phyloP scores from a whole-genome alignment of 64 coral and sea anemone genomes.

The Actinia equina region DNA sequence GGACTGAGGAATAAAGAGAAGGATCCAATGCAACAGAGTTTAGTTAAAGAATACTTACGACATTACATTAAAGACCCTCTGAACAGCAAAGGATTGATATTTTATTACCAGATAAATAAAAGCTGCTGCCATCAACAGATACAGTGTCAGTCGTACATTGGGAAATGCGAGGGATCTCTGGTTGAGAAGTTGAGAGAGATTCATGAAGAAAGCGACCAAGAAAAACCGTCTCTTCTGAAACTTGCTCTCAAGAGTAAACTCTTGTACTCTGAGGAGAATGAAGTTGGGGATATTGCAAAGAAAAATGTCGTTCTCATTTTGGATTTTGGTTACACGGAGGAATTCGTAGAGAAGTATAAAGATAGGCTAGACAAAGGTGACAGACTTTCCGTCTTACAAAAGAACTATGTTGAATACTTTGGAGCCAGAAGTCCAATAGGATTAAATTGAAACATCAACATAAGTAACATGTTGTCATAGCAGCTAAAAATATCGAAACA shows the following conservation, averaged over 20 bases:
- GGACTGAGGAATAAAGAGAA: slow-evolving; percentile 50
- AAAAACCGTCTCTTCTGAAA: slow-evolving; percentile 53
- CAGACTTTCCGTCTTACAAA: slow-evolving; percentile 49
- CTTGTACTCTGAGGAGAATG: slow-evolving; percentile 26
- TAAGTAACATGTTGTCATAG: background rate
- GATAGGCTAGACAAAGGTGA: slow-evolving; percentile 42
- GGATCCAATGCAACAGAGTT: slow-evolving; percentile 32
- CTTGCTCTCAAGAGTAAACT: slow-evolving; percentile 54
- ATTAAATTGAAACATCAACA: slow-evolving; percentile 13
- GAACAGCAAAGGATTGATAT: slow-evolving; percentile 63
- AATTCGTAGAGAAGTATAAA: slow-evolving; percentile 32
- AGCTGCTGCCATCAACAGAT: slow-evolving; percentile 19
- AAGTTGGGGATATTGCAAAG: slow-evolving; percentile 35
- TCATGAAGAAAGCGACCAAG: slow-evolving; percentile 52
- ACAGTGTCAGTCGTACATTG: slow-evolving; percentile 68
- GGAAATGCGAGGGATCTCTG: slow-evolving; percentile 43
- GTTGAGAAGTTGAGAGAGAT: slow-evolving; percentile 48
- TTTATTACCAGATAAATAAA: slow-evolving; percentile 62
- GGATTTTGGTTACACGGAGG: slow-evolving; percentile 73
- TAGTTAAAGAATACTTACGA: slow-evolving; percentile 47
- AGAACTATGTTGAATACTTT: slow-evolving; percentile 77
- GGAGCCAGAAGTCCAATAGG: slow-evolving; percentile 76
- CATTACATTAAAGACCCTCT: slow-evolving; percentile 67
- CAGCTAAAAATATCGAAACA: background rate
- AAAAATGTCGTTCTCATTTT: slow-evolving; percentile 67